Evolutionary conservation across 2,888 invertebrate species (phyloP).

Genomic region (Andrena praecox): DNA sequence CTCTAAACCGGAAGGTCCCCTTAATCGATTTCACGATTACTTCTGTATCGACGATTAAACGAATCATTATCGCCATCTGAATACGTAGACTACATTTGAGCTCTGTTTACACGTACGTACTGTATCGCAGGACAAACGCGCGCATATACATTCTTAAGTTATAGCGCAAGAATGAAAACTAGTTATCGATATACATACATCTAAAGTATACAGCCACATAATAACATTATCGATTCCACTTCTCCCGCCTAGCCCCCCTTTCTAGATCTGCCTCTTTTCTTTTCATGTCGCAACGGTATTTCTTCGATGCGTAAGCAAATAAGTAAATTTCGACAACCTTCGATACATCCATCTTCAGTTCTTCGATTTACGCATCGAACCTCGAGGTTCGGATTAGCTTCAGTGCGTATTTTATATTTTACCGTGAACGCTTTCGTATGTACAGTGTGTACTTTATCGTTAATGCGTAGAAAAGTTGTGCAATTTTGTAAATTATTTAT

Average conservation of each 20-base stretch:
- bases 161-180: no score
- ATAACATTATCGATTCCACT: no score
- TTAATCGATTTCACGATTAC: not conserved
- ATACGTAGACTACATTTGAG: slow-evolving; percentile 25
- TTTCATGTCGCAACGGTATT: no score
- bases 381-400: not conserved
- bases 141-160: no score
- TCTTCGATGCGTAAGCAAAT: no score
- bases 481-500: not conserved
- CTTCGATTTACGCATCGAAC: not conserved
- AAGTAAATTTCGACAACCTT: slow-evolving; percentile 1
- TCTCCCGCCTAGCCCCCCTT: no score
- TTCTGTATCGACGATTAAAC: not conserved
- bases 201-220: no score
- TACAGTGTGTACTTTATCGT: not conserved
- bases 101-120: not conserved
- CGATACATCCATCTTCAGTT: not conserved
- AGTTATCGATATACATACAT: no score
- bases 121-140: no score
- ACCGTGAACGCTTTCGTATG: not conserved
- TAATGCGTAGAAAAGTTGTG: not conserved
- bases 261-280: not conserved
- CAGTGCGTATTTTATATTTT: not conserved
- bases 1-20: no score
- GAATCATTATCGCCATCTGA: slow-evolving; percentile 14